Evolutionary conservation across 35 echinoderm and acorn worm genomes (phyloP), one percentile per base, ranked within the genome.

Genomic region (Lytechinus pictus): DNA sequence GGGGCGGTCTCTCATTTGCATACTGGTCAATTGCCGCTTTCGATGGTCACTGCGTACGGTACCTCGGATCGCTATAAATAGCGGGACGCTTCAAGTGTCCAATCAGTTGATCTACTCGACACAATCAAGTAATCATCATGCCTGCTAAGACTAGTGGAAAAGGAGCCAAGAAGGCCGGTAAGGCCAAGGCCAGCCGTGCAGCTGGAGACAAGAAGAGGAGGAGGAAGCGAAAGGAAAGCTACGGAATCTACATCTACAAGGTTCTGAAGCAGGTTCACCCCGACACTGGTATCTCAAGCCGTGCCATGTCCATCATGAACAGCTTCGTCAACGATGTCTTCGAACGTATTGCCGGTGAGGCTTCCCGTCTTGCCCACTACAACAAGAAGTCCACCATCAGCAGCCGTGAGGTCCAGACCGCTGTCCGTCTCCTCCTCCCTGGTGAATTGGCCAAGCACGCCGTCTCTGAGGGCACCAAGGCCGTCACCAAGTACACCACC

Each of bases 251-350:
- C 96, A 99, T 99, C 94, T 99, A 99, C 96, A 99, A 99, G 87
- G 98, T 99, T 86, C 91, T 99, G 95, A 99, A 99, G 95, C 98
- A 99, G 88, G 98, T 99, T 2, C 98, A 99, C 72, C 98, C 98
- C 28, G 98, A 99, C 97, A 97, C 97, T 89, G 98, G 98, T 52
- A 99, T 99, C 95, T 99, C 98, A 21, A 97, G 98, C 94, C 51
- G 72, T 53, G 98, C 98, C 94, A 99, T 99, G 98, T 95, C 94
- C 66, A 99, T 99, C 96, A 99, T 99, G 98, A 99, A 99, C 97
- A 95, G 97, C 94, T 97, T 97, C 86, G 95, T 97, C 52, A 97
- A 99, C 95, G 96, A 97, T 94, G 94, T 99, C 98, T 97, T 97
- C 97, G 95, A 99, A 79, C 96, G 96, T 60, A 98, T 99, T 79